Conservation (phyloP, 2,797 vertebrate species). For the Enteromius trimaculatus region DNA sequence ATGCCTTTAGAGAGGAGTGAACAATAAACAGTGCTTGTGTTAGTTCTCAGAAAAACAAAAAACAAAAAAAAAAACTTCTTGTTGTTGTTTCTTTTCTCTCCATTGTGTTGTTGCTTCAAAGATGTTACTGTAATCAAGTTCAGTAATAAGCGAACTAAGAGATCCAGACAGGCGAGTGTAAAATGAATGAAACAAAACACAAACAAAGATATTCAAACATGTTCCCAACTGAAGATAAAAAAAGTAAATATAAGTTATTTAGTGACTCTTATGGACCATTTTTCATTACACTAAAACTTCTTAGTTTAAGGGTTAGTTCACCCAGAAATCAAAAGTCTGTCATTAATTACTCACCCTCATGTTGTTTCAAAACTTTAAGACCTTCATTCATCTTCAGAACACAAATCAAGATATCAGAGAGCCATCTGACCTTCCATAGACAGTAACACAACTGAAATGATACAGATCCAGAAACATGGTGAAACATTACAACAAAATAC, state of each 20-base stretch:
- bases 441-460: no score
- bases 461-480: no score
- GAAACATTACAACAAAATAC: no score
- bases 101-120: conserved; percentile 21
- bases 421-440: no score
- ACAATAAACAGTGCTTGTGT: conserved; percentile 46
- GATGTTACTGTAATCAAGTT: background rate
- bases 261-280: background rate
- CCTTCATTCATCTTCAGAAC: no score
- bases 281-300: background rate
- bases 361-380: no score
- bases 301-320: background rate
- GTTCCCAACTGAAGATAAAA: background rate
- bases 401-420: no score
- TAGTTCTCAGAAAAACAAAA: conserved; percentile 33
- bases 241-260: background rate
- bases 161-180: background rate
- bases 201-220: background rate
- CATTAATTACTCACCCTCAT: no score
- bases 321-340: no score
- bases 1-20: conserved; percentile 20
- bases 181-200: background rate
- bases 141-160: background rate
- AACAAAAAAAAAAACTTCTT: no score
- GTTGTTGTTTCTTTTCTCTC: background rate